phyloP scores from a whole-genome alignment of 1,140 invertebrate genomes.

The Drosophila parvula region DNA sequence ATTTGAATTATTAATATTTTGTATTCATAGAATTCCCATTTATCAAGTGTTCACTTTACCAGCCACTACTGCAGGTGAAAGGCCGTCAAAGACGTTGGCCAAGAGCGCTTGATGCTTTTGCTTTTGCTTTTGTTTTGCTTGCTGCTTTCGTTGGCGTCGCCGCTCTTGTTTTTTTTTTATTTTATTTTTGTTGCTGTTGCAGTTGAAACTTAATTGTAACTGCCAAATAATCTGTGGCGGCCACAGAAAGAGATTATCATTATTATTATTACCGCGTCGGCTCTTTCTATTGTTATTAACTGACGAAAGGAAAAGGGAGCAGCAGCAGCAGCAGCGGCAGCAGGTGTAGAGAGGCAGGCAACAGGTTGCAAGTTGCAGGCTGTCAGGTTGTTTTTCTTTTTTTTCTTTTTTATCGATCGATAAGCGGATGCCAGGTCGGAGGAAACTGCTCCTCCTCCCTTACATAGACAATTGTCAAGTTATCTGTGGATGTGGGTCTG shows the following conservation, averaged over 20 bases:
- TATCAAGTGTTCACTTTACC: constrained; percentile 1
- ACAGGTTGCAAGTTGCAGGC: constrained; percentile 11
- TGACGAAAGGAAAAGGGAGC: constrained; percentile 27
- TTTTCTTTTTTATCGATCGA: constrained; percentile 5
- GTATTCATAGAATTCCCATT: not conserved
- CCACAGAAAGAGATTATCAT: constrained; percentile 55
- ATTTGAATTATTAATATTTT: not conserved
- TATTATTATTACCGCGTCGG: constrained; percentile 39
- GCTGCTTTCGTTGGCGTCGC: constrained; percentile 10
- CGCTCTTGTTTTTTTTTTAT: not conserved
- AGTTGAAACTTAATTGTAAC: constrained; percentile 59
- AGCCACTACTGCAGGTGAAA: constrained; percentile 42
- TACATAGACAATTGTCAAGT: not conserved
- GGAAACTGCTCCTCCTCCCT: constrained; percentile 13
- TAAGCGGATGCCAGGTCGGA: constrained; percentile 5
- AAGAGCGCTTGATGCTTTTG: constrained; percentile 4
- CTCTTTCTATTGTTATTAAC: constrained; percentile 39
- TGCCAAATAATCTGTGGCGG: constrained; percentile 53
- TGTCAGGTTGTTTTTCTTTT: not conserved
- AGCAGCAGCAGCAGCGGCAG: constrained; percentile 4
- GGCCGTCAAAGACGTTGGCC: constrained; percentile 49
- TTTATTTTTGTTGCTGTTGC: constrained; percentile 22
- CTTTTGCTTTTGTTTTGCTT: constrained; percentile 20
- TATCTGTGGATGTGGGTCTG: not conserved
- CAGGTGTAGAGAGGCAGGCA: constrained; percentile 3